Evolutionary conservation across 2,113 vertebrate genomes (phyloP).

Genomic region (Zosterops pallidus): DNA sequence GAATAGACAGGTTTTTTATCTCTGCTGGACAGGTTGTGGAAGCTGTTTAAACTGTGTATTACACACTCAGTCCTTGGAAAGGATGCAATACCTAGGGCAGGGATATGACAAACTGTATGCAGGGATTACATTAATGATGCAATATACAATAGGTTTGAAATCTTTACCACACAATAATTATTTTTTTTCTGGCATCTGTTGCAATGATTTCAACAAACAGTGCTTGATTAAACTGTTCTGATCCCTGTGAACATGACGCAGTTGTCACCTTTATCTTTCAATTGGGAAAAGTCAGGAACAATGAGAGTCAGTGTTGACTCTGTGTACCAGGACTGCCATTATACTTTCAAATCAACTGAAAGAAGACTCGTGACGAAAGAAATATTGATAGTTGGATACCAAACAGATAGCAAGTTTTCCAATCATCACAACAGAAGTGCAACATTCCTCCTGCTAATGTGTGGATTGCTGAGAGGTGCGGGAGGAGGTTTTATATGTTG

Average conservation of each 20-base stretch:
- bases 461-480: neutral
- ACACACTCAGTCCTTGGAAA: neutral
- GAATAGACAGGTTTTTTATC: neutral
- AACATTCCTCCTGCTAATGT: neutral
- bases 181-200: neutral
- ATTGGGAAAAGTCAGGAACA: neutral
- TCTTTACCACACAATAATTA: neutral
- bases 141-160: neutral
- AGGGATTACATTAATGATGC: neutral
- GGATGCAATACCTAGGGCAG: neutral
- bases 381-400: neutral
- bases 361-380: neutral
- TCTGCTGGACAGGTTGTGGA: neutral
- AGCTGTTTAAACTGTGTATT: neutral
- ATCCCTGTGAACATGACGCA: neutral
- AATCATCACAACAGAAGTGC: neutral
- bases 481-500: neutral
- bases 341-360: neutral
- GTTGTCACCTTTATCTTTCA: neutral
- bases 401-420: neutral
- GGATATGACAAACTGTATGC: neutral
- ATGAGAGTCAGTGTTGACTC: neutral
- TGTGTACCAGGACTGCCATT: neutral
- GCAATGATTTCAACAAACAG: neutral
- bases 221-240: neutral